phyloP scores from a whole-genome alignment of 2,113 vertebrate genomes.

The Crocuta crocuta region DNA sequence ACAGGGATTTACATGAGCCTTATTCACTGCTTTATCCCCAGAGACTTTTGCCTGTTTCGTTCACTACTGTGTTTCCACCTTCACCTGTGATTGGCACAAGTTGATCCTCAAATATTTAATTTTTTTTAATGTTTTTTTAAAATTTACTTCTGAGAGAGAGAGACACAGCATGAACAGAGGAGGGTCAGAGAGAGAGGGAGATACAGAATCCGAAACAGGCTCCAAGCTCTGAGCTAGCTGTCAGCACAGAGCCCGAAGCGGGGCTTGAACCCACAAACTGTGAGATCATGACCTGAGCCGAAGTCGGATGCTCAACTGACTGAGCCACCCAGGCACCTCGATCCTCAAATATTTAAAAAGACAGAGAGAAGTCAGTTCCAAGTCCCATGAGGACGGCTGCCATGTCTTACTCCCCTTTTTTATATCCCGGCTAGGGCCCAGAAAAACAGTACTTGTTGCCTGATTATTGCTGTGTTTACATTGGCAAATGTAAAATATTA shows the following conservation, averaged over 20 bases:
- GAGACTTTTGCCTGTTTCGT: background rate
- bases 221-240: no score
- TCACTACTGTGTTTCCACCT: background rate
- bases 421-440: background rate
- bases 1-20: background rate
- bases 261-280: no score
- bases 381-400: background rate
- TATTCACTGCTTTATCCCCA: background rate
- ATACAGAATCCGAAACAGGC: no score
- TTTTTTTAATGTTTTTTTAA: no score
- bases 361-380: background rate
- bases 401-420: background rate
- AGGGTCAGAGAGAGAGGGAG: no score
- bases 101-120: background rate
- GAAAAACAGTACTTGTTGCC: background rate
- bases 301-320: no score
- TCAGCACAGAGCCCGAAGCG: no score
- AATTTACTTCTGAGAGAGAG: no score
- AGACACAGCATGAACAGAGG: no score
- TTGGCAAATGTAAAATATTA: conserved; percentile 44
- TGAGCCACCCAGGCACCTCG: no score
- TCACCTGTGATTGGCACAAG: background rate
- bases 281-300: no score
- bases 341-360: background rate
- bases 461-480: conserved; percentile 13